Evolutionary conservation across 1,140 invertebrate species (phyloP).

Genomic region (Ectropis grisescens): DNA sequence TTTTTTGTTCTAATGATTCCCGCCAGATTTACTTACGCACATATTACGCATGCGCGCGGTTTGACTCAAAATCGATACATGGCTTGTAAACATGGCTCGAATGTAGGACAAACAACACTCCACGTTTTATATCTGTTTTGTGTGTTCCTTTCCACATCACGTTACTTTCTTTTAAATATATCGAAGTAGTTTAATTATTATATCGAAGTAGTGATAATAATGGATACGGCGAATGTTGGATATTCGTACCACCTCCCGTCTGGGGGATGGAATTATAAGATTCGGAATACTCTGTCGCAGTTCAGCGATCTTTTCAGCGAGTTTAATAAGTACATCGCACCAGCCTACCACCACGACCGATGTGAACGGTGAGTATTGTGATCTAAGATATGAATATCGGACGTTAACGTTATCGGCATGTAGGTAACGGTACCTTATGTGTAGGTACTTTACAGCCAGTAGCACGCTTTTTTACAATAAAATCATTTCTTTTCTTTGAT

Average conservation of each 20-base stretch:
- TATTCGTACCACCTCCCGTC: conserved; percentile 90
- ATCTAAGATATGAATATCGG: too few relatives aligned
- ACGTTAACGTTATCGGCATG: too few relatives aligned
- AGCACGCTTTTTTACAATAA: too few relatives aligned
- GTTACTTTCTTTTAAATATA: too few relatives aligned
- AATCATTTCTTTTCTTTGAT: too few relatives aligned
- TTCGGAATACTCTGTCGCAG: conserved; percentile 85
- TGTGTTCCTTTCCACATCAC: conserved; percentile 27
- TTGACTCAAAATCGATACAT: conserved; percentile 61
- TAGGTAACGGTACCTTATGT: too few relatives aligned
- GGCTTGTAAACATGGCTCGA: conserved; percentile 61
- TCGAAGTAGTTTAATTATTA: too few relatives aligned
- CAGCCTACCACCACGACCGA: conserved; percentile 95
- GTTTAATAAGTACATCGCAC: conserved; percentile 95
- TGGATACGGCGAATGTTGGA: conserved; percentile 77
- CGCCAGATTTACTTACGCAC: too few relatives aligned
- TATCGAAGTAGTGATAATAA: too few relatives aligned
- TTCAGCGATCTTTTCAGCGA: conserved; percentile 96
- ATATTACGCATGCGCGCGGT: too few relatives aligned
- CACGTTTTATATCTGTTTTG: conserved; percentile 31
- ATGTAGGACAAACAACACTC: conserved; percentile 33
- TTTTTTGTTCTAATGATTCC: too few relatives aligned
- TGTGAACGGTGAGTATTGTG: conserved; percentile 94
- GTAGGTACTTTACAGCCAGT: too few relatives aligned
- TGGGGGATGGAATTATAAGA: conserved; percentile 81